phyloP scores from a whole-genome alignment of 2,113 vertebrate genomes.

The Gambusia holbrooki region DNA sequence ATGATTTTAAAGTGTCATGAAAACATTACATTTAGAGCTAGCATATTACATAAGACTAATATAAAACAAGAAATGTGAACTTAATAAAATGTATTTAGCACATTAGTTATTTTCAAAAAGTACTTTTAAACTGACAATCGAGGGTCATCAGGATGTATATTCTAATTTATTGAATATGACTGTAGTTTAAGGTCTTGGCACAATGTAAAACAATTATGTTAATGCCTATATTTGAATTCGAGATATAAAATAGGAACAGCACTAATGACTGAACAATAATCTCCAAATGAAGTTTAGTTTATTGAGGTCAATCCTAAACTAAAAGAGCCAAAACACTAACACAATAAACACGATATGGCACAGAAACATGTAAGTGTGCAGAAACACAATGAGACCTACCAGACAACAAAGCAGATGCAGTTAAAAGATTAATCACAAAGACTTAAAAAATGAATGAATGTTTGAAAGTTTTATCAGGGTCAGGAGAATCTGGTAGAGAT shows the following conservation, averaged over 20 bases:
- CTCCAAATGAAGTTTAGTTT: conserved; percentile 6
- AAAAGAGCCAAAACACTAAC: conserved; percentile 13
- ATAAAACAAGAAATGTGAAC: too few relatives aligned
- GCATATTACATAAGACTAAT: too few relatives aligned
- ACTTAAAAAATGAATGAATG: not conserved
- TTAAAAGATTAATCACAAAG: conserved; percentile 5
- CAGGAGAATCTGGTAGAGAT: not conserved
- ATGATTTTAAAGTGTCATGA: too few relatives aligned
- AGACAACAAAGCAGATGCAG: conserved; percentile 8
- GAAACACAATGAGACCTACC: not conserved
- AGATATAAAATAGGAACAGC: not conserved
- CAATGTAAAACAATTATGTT: too few relatives aligned
- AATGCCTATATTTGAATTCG: not conserved
- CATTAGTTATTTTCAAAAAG: too few relatives aligned
- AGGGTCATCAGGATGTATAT: too few relatives aligned
- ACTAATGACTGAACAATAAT: not conserved
- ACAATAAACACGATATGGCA: not conserved
- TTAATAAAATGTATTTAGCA: too few relatives aligned
- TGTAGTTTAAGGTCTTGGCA: too few relatives aligned
- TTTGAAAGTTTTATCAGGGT: not conserved
- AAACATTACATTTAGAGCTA: too few relatives aligned
- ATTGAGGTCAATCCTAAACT: not conserved
- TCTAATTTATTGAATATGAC: too few relatives aligned
- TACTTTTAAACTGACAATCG: too few relatives aligned
- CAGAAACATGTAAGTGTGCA: not conserved